These are phyloP conservation scores for Eurytemora carolleeae DNA, from an alignment of 1,140 invertebrate genomes.

Conservation along the genomic window DNA sequence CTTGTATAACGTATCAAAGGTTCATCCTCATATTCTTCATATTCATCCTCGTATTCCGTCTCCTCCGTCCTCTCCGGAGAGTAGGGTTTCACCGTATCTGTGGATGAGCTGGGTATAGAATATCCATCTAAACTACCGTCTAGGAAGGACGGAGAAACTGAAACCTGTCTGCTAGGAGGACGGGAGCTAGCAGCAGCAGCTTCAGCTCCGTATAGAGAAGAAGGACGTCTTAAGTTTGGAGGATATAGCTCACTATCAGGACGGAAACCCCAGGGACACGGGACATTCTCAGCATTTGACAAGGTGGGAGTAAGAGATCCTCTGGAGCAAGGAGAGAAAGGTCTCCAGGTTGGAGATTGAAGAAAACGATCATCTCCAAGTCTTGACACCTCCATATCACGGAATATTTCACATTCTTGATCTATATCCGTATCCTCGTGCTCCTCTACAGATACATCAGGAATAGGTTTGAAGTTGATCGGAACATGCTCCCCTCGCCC, in stretches of 20 bases:
- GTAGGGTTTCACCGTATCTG: background rate
- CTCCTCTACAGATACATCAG: background rate
- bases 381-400: background rate
- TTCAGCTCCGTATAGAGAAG: slow-evolving; percentile 1
- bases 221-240: background rate
- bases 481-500: background rate
- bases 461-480: background rate
- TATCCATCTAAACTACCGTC: too few species aligned
- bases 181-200: slow-evolving; percentile 11
- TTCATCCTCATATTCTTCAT: background rate
- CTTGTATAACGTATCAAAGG: background rate
- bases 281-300: background rate
- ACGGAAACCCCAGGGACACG: background rate
- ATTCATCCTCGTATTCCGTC: background rate
- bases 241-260: background rate
- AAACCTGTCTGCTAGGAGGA: background rate
- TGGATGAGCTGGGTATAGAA: background rate
- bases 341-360: background rate
- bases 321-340: background rate
- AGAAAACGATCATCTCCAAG: background rate
- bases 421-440: background rate
- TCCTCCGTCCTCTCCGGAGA: background rate
- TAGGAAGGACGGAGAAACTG: background rate
- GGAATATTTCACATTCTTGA: background rate
- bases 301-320: background rate